Base-by-base conservation (phyloP, 2,113 vertebrate genomes). In the Spilogale gracilis region DNA sequence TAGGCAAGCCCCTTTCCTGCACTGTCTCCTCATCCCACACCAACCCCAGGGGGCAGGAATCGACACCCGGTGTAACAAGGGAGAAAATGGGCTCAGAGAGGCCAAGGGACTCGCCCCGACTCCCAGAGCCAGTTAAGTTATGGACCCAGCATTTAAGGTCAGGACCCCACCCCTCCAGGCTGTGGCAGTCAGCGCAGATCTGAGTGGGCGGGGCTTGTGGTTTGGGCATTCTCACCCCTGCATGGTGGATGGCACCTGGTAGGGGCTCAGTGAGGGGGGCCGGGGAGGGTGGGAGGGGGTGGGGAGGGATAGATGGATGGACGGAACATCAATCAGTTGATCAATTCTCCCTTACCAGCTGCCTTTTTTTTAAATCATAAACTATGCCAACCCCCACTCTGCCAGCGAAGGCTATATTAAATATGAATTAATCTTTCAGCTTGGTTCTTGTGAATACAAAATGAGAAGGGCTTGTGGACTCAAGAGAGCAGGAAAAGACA, bases 361-460 rank as follows among this genome's bases (percentile, higher is more conserved):
- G 27, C 63, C 63, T 90, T 87, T 23, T 25, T 60, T 20, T 48
- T 10, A 67, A 69, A 73, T 74, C 79, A 50, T 23, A 79, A 80
- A 48, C 11, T 30, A 23, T 11, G 73, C 58, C 6, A 27, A 25
- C 56, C 81, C 71, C 73, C 18, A 83, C 21, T 25, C 50, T 83
- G 83, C 82, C 63, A 43, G 48, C 2, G 11, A 76, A 89, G 87
- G 65, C 60, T 52, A 0, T 17, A 50, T 78, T 94, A 79, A 87
- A 63, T 69, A 71, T 48, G 69, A 94, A 90, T 71, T 91, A 74
- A 61, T 71, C 92, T 95, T 80, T 61, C 65, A 92, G 61, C 80
- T 96, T 21, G 3, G 38, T 76, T 92, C 89, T 94, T 9, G 16
- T 52, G 79, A 88, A 69, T 83, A 32, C 20, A 74, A 74, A 92